phyloP scores from a whole-genome alignment of 2,113 vertebrate genomes.

The Sarotherodon lohbergeri region DNA sequence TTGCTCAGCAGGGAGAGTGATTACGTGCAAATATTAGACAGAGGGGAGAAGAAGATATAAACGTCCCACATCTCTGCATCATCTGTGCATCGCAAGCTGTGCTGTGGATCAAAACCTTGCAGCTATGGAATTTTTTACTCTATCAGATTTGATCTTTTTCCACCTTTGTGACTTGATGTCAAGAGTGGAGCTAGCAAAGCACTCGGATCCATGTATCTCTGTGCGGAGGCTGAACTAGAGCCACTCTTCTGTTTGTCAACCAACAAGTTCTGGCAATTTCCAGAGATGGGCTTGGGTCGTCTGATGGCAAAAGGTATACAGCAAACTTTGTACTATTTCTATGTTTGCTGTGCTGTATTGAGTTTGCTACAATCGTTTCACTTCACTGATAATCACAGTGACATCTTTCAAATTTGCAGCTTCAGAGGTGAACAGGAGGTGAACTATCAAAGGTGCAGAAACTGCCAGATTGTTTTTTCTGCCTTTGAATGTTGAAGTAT shows the following conservation, averaged over 20 bases:
- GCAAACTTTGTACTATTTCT: background rate
- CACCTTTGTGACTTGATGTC: slow-evolving; percentile 2
- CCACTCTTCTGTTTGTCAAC: background rate
- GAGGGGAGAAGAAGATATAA: slow-evolving; percentile 16
- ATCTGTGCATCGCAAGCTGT: slow-evolving; percentile 26
- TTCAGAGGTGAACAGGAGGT: slow-evolving; percentile 4
- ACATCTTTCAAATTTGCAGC: slow-evolving; percentile 5
- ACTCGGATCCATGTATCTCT: background rate
- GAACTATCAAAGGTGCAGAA: slow-evolving; percentile 4
- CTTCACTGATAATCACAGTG: slow-evolving; percentile 31
- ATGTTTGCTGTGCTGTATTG: background rate
- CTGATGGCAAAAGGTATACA: background rate
- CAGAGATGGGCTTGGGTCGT: background rate
- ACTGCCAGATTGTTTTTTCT: background rate
- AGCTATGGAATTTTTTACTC: slow-evolving; percentile 16
- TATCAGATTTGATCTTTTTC: slow-evolving; percentile 12
- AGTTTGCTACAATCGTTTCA: slow-evolving; percentile 24
- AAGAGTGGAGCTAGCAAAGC: background rate
- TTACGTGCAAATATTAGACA: slow-evolving; percentile 58
- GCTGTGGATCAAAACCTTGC: slow-evolving; percentile 8
- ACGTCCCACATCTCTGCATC: slow-evolving; percentile 31
- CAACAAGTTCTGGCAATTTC: background rate
- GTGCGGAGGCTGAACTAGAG: background rate
- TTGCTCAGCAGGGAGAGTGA: slow-evolving; percentile 29
- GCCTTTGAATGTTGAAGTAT: background rate